Conservation (phyloP, 2,113 vertebrate genomes). For the Potamarius usumacintae region DNA sequence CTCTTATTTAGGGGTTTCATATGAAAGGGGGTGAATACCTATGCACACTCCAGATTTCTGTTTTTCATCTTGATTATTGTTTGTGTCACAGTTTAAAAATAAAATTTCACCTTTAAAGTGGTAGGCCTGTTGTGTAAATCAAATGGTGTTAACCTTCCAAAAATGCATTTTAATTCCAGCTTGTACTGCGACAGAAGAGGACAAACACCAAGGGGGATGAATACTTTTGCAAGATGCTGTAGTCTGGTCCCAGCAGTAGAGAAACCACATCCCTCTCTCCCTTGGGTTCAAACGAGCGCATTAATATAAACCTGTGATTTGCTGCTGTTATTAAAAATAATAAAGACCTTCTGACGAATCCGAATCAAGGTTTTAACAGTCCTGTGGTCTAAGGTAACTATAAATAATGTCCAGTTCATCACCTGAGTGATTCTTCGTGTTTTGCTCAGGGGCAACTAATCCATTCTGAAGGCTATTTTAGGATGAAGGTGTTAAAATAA, state of each 20-base stretch:
- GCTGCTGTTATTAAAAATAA: not conserved
- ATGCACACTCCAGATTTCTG: too few species aligned
- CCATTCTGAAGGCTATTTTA: not conserved
- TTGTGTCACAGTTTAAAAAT: too few species aligned
- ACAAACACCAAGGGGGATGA: too few species aligned
- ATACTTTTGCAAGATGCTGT: too few species aligned
- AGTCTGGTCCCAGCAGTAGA: not conserved
- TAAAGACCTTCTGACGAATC: not conserved
- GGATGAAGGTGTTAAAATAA: constrained; percentile 25
- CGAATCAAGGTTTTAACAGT: not conserved
- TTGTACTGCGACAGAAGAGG: too few species aligned
- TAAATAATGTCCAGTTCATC: not conserved
- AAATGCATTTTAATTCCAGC: too few species aligned
- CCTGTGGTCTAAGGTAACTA: not conserved
- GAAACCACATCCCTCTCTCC: not conserved
- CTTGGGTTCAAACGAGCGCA: not conserved
- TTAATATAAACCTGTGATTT: not conserved
- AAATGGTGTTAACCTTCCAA: too few species aligned
- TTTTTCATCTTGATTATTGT: too few species aligned
- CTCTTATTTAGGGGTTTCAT: too few species aligned
- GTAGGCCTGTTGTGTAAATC: too few species aligned
- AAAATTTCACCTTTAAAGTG: too few species aligned
- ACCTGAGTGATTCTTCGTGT: not conserved
- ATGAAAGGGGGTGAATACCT: too few species aligned
- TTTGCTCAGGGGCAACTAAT: constrained; percentile 8